Evolutionary conservation across 2,888 invertebrate species (phyloP).

Genomic region (Callyntrura guangdongensis): DNA sequence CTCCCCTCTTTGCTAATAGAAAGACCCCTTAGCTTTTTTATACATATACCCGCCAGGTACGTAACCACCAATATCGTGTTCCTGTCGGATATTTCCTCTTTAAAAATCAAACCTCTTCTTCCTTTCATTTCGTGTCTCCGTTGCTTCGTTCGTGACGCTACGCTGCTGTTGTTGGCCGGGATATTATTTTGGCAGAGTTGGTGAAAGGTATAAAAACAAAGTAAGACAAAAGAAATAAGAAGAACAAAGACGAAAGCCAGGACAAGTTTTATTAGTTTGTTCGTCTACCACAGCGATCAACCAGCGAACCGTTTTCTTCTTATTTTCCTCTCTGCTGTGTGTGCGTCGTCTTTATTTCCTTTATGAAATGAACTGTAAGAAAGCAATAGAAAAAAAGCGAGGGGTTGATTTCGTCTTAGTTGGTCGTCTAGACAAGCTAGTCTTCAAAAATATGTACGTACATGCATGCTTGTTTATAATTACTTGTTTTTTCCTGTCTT

Average conservation of each 20-base stretch:
- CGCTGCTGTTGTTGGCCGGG: not conserved
- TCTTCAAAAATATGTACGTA: not conserved
- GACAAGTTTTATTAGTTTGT: conserved; percentile 76
- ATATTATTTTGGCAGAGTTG: conserved; percentile 22
- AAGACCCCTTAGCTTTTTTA: too few relatives aligned
- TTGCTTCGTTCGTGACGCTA: not conserved
- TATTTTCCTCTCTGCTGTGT: too few relatives aligned
- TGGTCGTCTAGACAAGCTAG: too few relatives aligned
- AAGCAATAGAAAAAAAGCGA: conserved; percentile 50
- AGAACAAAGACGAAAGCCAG: not conserved
- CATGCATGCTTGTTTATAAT: not conserved
- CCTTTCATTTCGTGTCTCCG: not conserved
- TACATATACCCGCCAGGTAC: too few relatives aligned
- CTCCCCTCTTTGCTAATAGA: too few relatives aligned
- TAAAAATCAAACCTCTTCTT: too few relatives aligned
- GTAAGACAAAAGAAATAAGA: not conserved
- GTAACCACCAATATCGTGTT: too few relatives aligned
- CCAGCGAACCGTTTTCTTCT: not conserved
- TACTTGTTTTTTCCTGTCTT: not conserved
- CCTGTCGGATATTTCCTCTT: too few relatives aligned
- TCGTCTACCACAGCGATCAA: conserved; percentile 27
- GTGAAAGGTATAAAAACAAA: conserved; percentile 52
- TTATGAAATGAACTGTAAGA: conserved; percentile 68
- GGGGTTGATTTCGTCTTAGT: conserved; percentile 73
- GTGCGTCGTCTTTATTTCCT: not conserved